A percentile compares a stretch with the other conserved stretches of the same genome.
phyloP scores from a whole-genome alignment of 2,888 invertebrate genomes.

The Uropetala carovei region DNA sequence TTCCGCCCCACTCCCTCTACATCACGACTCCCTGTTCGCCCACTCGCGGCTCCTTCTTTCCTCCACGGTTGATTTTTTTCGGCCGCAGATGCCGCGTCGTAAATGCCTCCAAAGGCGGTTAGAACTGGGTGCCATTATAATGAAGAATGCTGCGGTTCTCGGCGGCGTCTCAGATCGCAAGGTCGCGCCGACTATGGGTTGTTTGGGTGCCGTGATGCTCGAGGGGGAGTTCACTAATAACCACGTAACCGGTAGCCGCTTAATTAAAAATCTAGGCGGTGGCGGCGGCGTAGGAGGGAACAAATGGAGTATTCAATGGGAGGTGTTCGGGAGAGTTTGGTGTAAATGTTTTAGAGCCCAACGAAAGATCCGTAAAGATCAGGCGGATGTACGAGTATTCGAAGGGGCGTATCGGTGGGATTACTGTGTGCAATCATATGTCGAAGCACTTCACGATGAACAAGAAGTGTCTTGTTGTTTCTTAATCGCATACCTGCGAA shows the following conservation, averaged over 20 bases:
- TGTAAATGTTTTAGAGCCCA: neutral
- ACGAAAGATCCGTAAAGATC: neutral
- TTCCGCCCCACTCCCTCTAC: no score
- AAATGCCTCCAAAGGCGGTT: neutral
- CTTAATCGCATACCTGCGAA: no score
- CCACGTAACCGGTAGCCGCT: slow-evolving; percentile 25
- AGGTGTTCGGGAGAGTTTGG: neutral
- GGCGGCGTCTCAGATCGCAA: neutral
- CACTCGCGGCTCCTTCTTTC: no score
- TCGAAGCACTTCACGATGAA: no score
- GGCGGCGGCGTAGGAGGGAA: neutral
- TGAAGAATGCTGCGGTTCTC: neutral
- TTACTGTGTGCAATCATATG: neutral
- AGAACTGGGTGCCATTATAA: neutral
- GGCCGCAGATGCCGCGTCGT: neutral
- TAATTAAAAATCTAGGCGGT: neutral
- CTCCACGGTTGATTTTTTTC: no score
- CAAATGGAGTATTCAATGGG: neutral
- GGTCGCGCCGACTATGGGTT: neutral
- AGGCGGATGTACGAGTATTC: neutral
- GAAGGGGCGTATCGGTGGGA: neutral
- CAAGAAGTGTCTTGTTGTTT: no score
- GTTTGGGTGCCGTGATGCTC: slow-evolving; percentile 3
- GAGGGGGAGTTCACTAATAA: neutral
- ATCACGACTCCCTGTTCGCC: no score